phyloP scores from a whole-genome alignment of 1,140 invertebrate species.

The Atta cephalotes region DNA sequence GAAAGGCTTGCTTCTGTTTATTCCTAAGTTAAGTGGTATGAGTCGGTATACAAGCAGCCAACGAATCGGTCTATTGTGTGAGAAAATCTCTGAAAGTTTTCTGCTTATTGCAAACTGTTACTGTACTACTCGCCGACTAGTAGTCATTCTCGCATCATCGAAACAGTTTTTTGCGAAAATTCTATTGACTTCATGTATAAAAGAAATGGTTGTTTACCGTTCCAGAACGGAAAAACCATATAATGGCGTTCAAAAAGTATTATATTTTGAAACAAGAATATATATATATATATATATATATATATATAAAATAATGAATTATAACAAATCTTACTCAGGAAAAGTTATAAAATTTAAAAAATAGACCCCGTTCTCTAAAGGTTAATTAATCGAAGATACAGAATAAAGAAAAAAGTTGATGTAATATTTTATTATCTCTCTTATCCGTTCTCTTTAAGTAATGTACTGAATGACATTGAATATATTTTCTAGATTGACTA shows the following conservation, averaged over 20 bases:
- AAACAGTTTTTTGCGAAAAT: background rate
- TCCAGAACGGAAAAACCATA: no score
- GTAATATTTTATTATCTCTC: background rate
- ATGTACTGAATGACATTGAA: background rate
- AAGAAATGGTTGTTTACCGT: background rate
- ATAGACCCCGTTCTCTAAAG: no score
- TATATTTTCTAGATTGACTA: background rate
- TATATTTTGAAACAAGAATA: no score
- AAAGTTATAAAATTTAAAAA: no score
- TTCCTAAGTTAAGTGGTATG: conserved; percentile 66
- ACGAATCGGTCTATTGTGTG: background rate
- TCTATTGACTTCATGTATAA: background rate
- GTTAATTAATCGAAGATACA: background rate
- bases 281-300: no score
- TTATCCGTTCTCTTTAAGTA: no score
- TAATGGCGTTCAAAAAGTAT: no score
- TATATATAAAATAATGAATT: no score
- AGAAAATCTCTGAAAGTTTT: conserved; percentile 8
- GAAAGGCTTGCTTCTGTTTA: conserved; percentile 70
- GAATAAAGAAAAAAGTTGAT: background rate
- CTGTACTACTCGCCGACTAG: background rate
- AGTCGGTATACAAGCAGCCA: conserved; percentile 1
- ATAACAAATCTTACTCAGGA: no score
- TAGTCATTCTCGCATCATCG: background rate
- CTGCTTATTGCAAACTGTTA: background rate